Base-by-base conservation (phyloP, 2,888 invertebrate genomes). In the Cosmorhoe ocellata region DNA sequence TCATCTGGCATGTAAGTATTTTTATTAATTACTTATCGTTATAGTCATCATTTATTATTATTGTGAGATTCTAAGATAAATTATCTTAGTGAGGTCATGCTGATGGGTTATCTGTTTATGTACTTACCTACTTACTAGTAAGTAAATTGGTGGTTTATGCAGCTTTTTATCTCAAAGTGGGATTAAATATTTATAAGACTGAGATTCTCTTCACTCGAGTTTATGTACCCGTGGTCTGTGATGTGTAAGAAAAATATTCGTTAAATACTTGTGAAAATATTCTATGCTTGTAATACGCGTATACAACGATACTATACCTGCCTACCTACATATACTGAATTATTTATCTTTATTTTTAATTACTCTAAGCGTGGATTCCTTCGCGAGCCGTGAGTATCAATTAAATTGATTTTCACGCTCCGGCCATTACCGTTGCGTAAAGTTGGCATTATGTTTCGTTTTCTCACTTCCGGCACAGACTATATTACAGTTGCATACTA, bases 221-320 rank as follows among this genome's bases (percentile, higher is more conserved):
- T 53, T 52, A 36, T 51, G 54, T 51, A 49, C 46, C 49, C 24
- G 31, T 24, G 4, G 5, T 6, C 24, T 6, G 1, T 24, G 42
- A 57, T 55, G 55, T 57, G 59, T n/a, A n/a, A n/a, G n/a, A n/a
- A n/a, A n/a, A n/a, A n/a, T n/a, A n/a, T n/a, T n/a, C n/a, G n/a
- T n/a, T n/a, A n/a, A n/a, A n/a, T n/a, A n/a, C n/a, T 58, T 51
- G 55, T 43, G 51, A 47, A 58, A 58, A 58, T 57, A 57, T 61
- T 61, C 58, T 57, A 52, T 61, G 51, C 50, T 55, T 56, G 46
- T 58, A 56, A 58, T 58, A 58, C 56, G 51, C 51, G 34, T 52
- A 57, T 55, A n/a, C n/a, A n/a, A n/a, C n/a, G n/a, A n/a, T n/a
- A n/a, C n/a, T n/a, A n/a, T n/a, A n/a, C n/a, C n/a, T n/a, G n/a